Percentiles rank a stretch among this genome's conserved stretches.
These are phyloP conservation scores for Hypanus sabinus DNA, from an alignment of 2,113 vertebrate species.

Conservation along the genomic window DNA sequence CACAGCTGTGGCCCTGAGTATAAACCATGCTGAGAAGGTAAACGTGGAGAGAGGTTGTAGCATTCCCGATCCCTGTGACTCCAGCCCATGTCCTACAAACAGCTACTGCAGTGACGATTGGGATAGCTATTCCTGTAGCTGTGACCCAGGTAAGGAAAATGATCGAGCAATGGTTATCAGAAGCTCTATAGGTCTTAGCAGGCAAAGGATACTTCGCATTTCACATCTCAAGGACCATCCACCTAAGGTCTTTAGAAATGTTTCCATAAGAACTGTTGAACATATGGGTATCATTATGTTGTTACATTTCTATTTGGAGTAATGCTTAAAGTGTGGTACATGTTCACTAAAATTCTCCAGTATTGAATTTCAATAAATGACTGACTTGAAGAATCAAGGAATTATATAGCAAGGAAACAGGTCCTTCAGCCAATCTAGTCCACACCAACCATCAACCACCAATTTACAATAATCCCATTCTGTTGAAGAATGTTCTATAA, in stretches of 20 bases:
- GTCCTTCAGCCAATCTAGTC: no score
- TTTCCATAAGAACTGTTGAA: neutral
- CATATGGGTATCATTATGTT: neutral
- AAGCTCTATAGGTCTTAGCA: neutral
- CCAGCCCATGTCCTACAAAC: conserved; percentile 73
- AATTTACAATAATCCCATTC: no score
- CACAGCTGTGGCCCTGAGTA: conserved; percentile 51
- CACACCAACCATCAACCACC: no score
- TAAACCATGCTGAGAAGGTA: conserved; percentile 60
- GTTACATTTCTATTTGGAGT: neutral
- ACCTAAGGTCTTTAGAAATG: neutral
- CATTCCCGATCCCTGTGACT: conserved; percentile 75
- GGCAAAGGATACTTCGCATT: neutral
- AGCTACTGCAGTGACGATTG: conserved; percentile 80
- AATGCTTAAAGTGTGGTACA: neutral
- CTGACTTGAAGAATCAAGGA: no score
- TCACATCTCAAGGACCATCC: neutral
- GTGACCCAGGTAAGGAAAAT: conserved; percentile 62
- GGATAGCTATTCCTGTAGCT: conserved; percentile 84
- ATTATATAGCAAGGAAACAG: no score
- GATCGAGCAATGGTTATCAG: conserved; percentile 5
- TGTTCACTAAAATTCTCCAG: neutral
- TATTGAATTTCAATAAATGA: neutral
- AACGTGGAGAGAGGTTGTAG: conserved; percentile 76
- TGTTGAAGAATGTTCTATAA: neutral